Conservation (phyloP, 2,797 vertebrate species). For the Bradypodion ventrale region DNA sequence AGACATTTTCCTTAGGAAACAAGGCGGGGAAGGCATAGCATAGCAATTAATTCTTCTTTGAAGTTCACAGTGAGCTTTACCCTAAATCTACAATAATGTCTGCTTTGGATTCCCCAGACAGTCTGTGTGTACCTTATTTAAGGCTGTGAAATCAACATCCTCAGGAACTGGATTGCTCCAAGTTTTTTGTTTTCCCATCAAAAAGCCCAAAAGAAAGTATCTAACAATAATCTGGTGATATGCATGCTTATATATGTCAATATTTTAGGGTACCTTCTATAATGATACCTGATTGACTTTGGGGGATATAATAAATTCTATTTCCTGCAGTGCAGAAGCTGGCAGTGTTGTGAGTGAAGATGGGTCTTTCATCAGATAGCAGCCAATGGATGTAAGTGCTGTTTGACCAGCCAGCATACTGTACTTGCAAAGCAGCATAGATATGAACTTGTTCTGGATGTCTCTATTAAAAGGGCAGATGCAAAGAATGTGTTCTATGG, state of each 20-base stretch:
- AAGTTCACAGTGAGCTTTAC: slow-evolving; percentile 16
- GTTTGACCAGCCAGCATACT: too few relatives aligned
- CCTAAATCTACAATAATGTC: slow-evolving; percentile 25
- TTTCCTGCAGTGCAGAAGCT: too few relatives aligned
- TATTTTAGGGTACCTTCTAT: not conserved
- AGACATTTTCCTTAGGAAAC: slow-evolving; percentile 44
- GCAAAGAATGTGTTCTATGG: too few relatives aligned
- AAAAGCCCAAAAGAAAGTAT: slow-evolving; percentile 15
- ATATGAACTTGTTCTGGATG: too few relatives aligned
- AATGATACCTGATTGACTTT: not conserved
- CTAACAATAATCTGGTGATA: slow-evolving; percentile 26
- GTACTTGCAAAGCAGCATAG: too few relatives aligned
- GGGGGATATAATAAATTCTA: not conserved
- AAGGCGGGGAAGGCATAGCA: slow-evolving; percentile 20
- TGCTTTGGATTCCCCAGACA: slow-evolving; percentile 23
- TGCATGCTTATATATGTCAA: not conserved
- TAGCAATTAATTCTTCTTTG: slow-evolving; percentile 36
- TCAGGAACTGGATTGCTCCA: slow-evolving; percentile 16
- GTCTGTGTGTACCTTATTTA: not conserved
- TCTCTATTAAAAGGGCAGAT: too few relatives aligned
- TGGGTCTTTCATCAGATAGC: too few relatives aligned
- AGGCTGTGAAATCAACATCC: slow-evolving; percentile 3
- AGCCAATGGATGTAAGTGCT: too few relatives aligned
- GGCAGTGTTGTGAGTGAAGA: too few relatives aligned
- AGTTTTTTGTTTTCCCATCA: not conserved